Conservation (phyloP, 2,797 vertebrate species). For the Sciurus carolinensis region DNA sequence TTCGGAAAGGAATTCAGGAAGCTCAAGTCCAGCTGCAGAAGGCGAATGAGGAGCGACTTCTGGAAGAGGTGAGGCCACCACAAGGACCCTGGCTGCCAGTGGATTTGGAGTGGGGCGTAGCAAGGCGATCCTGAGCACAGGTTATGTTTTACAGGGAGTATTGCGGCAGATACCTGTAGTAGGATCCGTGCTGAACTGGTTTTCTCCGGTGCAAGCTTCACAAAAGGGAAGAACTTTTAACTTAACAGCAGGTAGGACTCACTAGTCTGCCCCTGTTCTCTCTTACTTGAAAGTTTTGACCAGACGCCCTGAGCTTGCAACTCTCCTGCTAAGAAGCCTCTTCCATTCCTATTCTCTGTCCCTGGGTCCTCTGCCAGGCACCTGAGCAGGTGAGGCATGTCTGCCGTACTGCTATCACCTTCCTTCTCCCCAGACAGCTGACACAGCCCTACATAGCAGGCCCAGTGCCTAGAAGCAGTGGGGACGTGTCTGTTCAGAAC, state of each 20-base stretch:
- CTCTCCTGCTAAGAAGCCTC: rapidly evolving
- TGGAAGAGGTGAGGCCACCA: slow-evolving; percentile 93
- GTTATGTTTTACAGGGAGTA: slow-evolving; percentile 92
- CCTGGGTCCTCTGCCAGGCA: neutral
- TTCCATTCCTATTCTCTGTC: rapidly evolving
- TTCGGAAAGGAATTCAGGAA: slow-evolving; percentile 97
- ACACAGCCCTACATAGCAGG: too few species aligned
- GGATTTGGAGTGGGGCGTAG: neutral
- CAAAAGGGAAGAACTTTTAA: slow-evolving; percentile 96
- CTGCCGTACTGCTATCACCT: neutral
- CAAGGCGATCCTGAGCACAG: neutral
- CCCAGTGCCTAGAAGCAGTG: neutral
- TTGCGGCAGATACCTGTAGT: slow-evolving; percentile 97
- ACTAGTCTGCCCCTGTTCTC: rapidly evolving
- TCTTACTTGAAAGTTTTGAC: neutral
- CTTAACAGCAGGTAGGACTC: slow-evolving; percentile 94
- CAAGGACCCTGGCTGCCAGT: rapidly evolving
- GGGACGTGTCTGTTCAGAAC: neutral
- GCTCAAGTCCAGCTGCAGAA: slow-evolving; percentile 96
- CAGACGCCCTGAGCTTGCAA: neutral
- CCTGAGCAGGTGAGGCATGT: too few species aligned
- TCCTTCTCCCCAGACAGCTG: rapidly evolving
- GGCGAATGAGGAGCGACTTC: slow-evolving; percentile 95
- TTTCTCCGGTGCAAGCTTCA: slow-evolving; percentile 95
- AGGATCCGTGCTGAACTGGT: slow-evolving; percentile 97